Evolutionary conservation across 2,888 invertebrate species (phyloP).

Genomic region (Saturnia japonica): DNA sequence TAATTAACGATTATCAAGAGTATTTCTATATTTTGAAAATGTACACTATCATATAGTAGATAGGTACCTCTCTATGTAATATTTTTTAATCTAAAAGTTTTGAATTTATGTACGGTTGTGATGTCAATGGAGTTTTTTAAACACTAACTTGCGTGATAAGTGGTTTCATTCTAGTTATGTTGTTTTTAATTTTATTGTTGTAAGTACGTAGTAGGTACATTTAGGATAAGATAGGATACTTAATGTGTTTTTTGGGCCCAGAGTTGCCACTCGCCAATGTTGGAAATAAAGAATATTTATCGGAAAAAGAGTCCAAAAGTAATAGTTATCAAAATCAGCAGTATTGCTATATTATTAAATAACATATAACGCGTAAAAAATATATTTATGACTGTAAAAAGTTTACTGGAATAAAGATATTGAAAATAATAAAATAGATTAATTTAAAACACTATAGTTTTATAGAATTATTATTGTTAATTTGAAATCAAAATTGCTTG

Average conservation of each 20-base stretch:
- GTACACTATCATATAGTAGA: slow-evolving; percentile 1
- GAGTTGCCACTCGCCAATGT: not conserved
- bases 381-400: not conserved
- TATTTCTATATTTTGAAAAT: slow-evolving; percentile 34
- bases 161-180: not conserved
- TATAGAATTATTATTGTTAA: not conserved
- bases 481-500: not conserved
- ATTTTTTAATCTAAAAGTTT: slow-evolving; percentile 32
- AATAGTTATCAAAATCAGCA: too few relatives aligned
- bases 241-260: not conserved
- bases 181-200: not conserved
- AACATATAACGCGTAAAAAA: too few relatives aligned
- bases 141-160: slow-evolving; percentile 11
- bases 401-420: not conserved
- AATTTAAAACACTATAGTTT: not conserved
- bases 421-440: not conserved
- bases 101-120: slow-evolving; percentile 75
- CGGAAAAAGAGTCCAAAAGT: too few relatives aligned
- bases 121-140: slow-evolving; percentile 36
- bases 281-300: too few relatives aligned
- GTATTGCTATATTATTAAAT: too few relatives aligned
- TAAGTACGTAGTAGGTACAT: not conserved
- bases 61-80: slow-evolving; percentile 28
- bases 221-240: not conserved
- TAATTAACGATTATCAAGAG: slow-evolving; percentile 33